Evolutionary conservation across 2,888 invertebrate species (phyloP), one percentile per base, ranked within the genome.

Genomic region (Oscheius onirici): DNA sequence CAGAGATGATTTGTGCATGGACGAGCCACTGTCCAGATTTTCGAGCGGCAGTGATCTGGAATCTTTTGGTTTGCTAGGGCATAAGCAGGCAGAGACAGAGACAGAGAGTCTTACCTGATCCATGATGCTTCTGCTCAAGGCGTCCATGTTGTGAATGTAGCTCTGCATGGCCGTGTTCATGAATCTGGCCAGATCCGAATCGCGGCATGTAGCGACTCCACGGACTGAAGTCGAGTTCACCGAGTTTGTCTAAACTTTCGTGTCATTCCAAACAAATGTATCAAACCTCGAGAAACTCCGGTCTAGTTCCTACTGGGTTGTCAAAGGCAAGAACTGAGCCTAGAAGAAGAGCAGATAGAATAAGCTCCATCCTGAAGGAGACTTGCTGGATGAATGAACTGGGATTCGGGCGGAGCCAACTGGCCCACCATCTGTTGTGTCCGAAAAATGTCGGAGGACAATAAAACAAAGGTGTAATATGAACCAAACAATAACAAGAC

Each of bases 121-220:
- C 2, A 80, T 54, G 22, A 81, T 74, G 66, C 76, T 74, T 20
- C 66, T 77, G 13, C 69, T 63, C 40, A 80, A 51, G 17, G 46
- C 58, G 24, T 76, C 77, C 80, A 80, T 80, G 65, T 80, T 69
- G 54, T 79, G 79, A 26, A 73, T 52, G 66, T 76, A 80, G 66
- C 57, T 43, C n/a, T 22, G 10, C 40, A 71, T 75, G 66, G 71
- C 57, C 28, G 17, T 69, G 68, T 40, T 73, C 71, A 55, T 54
- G 34, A 20, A 66, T 6, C 46, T 20, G 22, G 70, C 63, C 2
- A 70, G 46, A 17, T 70, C 63, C 1, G 61, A 6, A 40, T 70
- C 70, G 1, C 54, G 52, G 26, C 70, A 70, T 3, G 41, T 43
- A 8, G 70, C 70, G 1, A 51, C 26, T 52, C 52, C 70, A 2